Base-by-base conservation (phyloP, 2,797 vertebrate species). In the Paramormyrops hopkinsi region DNA sequence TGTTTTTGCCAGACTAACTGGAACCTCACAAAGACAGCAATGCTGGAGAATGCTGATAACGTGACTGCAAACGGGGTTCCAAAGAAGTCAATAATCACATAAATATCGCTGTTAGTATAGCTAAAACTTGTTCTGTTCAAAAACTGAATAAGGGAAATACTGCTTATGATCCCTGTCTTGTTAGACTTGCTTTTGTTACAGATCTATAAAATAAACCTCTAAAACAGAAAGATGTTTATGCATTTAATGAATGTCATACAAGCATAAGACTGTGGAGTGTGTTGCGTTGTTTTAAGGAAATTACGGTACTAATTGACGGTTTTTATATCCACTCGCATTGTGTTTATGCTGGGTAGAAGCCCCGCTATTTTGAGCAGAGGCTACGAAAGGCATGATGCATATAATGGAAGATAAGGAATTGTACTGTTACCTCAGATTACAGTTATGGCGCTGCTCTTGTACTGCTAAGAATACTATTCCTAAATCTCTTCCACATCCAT, bases 1-100 rank as follows among this genome's bases (percentile, higher is more conserved):
- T 88, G 73, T 89, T 89, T 89, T 82, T 86, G 46, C 65, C 59
- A 46, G 33, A 73, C 54, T 73, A 73, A 53, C 83, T 11, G n/a
- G 88, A 89, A 89, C 54, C 50, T 25, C 7, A 65, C 82, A 54
- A 83, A 83, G n/a, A 25, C 44, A n/a, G 33, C 51, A n/a, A 59
- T 83, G 37, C 37, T 59, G 37, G 65, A 76, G 29, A 69, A 44
- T n/a, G 53, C 56, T 84, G 50, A 46, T 62, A 29, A 33, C 48
- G 1, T 76, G 83, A 56, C 59, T 83, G 56, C 33, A 29, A 88
- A 14, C 69, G 22, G 48, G 8, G 79, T 65, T 73, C 51, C 46
- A 69, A 17, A 59, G 50, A 82, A 11, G 48, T 62, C 25, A 85
- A 85, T 51, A 53, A 48, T 51, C 41, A 51, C 25, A 33, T 85